phyloP scores from a whole-genome alignment of 2,888 invertebrate species.

The Hyppa rectilinea region DNA sequence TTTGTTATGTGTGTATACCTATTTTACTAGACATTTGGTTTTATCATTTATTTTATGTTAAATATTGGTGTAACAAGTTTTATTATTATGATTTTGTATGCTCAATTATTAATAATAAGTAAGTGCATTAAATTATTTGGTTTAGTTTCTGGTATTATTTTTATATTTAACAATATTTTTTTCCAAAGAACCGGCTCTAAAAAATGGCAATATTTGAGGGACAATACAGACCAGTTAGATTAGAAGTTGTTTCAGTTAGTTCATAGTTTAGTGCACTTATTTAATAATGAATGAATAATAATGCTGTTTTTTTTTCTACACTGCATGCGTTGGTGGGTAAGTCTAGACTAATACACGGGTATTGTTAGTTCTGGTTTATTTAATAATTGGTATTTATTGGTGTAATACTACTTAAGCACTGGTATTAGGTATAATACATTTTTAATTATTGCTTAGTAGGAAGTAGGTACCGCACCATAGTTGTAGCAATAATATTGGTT shows the following conservation, averaged over 20 bases:
- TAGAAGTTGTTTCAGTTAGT: background rate
- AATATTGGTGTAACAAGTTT: background rate
- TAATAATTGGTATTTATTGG: constrained; percentile 42
- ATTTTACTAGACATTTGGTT: background rate
- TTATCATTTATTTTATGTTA: background rate
- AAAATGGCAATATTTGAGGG: background rate
- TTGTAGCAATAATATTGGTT: constrained; percentile 13
- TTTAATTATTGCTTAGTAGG: constrained; percentile 16
- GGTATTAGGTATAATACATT: constrained; percentile 32
- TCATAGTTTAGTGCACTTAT: constrained; percentile 5
- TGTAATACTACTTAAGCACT: constrained; percentile 35
- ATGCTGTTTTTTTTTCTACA: constrained; percentile 36
- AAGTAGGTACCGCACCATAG: constrained; percentile 13
- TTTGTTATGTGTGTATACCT: background rate
- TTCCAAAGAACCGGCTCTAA: background rate
- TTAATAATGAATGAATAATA: background rate
- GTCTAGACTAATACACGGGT: constrained; percentile 72
- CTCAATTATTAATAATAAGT: background rate
- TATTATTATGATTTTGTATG: background rate
- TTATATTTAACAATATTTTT: background rate
- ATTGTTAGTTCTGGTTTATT: constrained; percentile 67
- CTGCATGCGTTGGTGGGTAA: constrained; percentile 72
- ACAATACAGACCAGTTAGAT: background rate
- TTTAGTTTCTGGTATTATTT: background rate
- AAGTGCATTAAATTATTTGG: background rate